Evolutionary conservation across 2,113 vertebrate species (phyloP), one percentile per base, ranked within the genome.

Genomic region (Meles meles): DNA sequence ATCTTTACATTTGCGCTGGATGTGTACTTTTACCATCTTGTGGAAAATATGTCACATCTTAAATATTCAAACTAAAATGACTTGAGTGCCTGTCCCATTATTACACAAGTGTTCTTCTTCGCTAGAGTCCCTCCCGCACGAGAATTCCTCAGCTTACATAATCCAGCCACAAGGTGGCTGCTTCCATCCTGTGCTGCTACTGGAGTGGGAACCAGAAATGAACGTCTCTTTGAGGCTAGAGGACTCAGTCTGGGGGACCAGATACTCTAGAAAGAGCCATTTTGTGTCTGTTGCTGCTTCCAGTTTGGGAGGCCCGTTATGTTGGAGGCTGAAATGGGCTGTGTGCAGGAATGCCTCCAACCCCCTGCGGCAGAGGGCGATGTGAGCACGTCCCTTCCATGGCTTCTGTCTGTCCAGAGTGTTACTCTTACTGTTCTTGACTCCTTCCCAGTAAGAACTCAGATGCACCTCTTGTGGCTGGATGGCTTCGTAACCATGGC

Each of bases 51-150:
- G n/a, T 47, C 65, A 82, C 18, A 79, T 82, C 20, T 93, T 88
- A 47, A 93, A 82, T 93, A 93, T 76, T 67, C 52, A 79, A 39
- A 74, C 79, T 61, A 83, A 87, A 90, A 63, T 80, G 80, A 65
- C 6, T 76, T 82, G 39, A 57, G 47, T 23, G 31, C 37, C 31
- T 84, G 27, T 67, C 55, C 49, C 69, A 52, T 69, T 61, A 37
- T 52, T 86, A 18, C 34, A 25, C 42, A 87, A 71, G 59, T 37
- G 37, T 83, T 25, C n/a, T 90, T 96, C 42, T 77, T 76, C n/a
- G 9, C 12, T 14, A 74, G 25, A 65, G 71, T 82, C 31, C 6
- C 34, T 93, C 82, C 44, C 79, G 7, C 65, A 17, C 27, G 57
- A 82, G 59, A 96, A 79, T 21, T 23, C 8, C 69, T 71, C 20